Percentiles rank a stretch among this genome's conserved stretches.
phyloP scores from a whole-genome alignment of 2,888 invertebrate species.

The Notodonta dromedarius region DNA sequence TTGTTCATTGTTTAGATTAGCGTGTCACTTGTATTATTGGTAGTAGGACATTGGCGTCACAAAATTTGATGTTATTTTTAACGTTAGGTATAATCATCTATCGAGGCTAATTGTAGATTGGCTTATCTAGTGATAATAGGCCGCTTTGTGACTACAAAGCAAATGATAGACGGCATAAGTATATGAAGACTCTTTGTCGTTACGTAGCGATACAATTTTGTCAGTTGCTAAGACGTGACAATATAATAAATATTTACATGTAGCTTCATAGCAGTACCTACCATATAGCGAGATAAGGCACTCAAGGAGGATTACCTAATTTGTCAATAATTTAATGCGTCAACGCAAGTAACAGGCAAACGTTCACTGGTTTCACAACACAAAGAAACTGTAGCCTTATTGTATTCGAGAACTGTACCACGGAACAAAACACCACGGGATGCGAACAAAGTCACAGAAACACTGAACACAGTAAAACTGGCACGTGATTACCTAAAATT shows the following conservation, averaged over 20 bases:
- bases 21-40: slow-evolving; percentile 9
- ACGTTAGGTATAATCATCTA: slow-evolving; percentile 35
- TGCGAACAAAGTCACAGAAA: slow-evolving; percentile 65
- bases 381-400: slow-evolving; percentile 68
- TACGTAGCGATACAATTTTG: slow-evolving; percentile 1
- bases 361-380: slow-evolving; percentile 57
- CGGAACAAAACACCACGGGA: slow-evolving; percentile 55
- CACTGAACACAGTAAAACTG: slow-evolving; percentile 56
- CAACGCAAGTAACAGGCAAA: slow-evolving; percentile 55
- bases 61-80: slow-evolving; percentile 19
- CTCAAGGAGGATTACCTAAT: slow-evolving; percentile 61
- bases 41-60: slow-evolving; percentile 20
- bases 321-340: slow-evolving; percentile 53
- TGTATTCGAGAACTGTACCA: slow-evolving; percentile 47
- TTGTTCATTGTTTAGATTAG: slow-evolving; percentile 13
- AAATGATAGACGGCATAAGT: neutral
- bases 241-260: slow-evolving; percentile 24
- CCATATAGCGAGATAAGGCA: slow-evolving; percentile 57
- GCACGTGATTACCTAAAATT: slow-evolving; percentile 68
- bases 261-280: slow-evolving; percentile 19
- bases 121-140: slow-evolving; percentile 39
- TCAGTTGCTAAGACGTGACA: slow-evolving; percentile 14
- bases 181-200: neutral
- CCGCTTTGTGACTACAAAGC: neutral
- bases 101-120: slow-evolving; percentile 48